Conservation (phyloP, 2,888 invertebrate species). For the Diplolepis rosae region DNA sequence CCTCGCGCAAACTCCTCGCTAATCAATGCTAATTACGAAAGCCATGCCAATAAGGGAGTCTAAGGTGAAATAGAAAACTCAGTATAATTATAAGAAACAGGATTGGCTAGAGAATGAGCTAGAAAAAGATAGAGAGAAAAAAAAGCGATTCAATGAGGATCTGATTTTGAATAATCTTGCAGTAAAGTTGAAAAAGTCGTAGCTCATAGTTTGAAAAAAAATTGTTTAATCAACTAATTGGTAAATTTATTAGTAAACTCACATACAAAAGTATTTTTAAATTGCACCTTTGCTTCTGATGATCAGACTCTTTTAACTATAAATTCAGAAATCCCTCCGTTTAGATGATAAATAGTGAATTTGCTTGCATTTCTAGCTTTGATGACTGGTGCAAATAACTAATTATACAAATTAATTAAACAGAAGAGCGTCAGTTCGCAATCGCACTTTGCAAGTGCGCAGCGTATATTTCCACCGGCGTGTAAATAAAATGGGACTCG, state of each 20-base stretch:
- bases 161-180: conserved; percentile 14
- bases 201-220: background rate
- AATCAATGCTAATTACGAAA: conserved; percentile 65
- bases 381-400: background rate
- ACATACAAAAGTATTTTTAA: too few relatives aligned
- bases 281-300: too few relatives aligned
- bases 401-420: conserved; percentile 14
- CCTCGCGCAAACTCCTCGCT: conserved; percentile 70
- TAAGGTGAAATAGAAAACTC: conserved; percentile 48
- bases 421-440: background rate
- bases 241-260: too few relatives aligned
- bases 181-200: conserved; percentile 16
- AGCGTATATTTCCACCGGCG: conserved; percentile 1
- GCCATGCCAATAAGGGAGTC: conserved; percentile 62
- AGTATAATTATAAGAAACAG: conserved; percentile 33
- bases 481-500: conserved; percentile 10
- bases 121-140: conserved; percentile 41
- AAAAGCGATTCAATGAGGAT: conserved; percentile 27
- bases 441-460: background rate
- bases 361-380: conserved; percentile 2
- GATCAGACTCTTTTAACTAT: background rate
- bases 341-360: conserved; percentile 6
- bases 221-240: background rate
- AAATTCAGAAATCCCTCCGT: background rate
- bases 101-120: conserved; percentile 23